Evolutionary conservation across 2,113 vertebrate species (phyloP), one percentile per base, ranked within the genome.

Genomic region (Corvus hawaiiensis): DNA sequence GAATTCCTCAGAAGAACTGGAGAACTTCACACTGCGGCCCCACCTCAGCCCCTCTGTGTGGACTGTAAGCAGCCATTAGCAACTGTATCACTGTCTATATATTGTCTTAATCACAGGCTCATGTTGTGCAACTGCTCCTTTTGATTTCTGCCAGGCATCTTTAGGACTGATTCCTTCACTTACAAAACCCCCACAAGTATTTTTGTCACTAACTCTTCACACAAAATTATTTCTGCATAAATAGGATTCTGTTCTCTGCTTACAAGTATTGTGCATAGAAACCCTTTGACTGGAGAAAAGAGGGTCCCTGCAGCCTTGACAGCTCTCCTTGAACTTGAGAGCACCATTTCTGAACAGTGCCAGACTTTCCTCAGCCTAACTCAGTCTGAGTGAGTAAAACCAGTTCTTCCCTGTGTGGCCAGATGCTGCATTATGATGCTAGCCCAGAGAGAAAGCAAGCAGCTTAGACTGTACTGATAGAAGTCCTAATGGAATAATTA

Each of bases 401-500:
- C 39, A 58, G 26, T 21, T 59, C 76, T 64, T 72, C 59, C 79
- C 61, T 52, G 33, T 5, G 41, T 19, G 46, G 43, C 75, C 93
- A 88, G 87, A 67, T 58, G 72, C 86, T 94, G 78, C 79, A 33
- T 68, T 72, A 94, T 86, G 68, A 48, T 11, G 7, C 77, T 43
- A 51, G 80, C 61, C 73, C 83, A 77, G 52, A 61, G 66, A 84
- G 56, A 61, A 84, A 89, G 86, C 22, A 39, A 78, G 32, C 66
- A 56, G 62, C 77, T 78, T 52, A 28, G n/a, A 41, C 51, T 41
- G 30, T 13, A 17, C 72, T 17, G 30, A 91, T 46, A 83, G 58
- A 85, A 91, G 90, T 94, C 76, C 76, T 94, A 89, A 93, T 55
- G 54, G 85, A 84, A 87, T 92, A 88, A 95, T 95, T 95, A 93